phyloP scores from a whole-genome alignment of 2,113 vertebrate species.

The Epinephelus fuscoguttatus region DNA sequence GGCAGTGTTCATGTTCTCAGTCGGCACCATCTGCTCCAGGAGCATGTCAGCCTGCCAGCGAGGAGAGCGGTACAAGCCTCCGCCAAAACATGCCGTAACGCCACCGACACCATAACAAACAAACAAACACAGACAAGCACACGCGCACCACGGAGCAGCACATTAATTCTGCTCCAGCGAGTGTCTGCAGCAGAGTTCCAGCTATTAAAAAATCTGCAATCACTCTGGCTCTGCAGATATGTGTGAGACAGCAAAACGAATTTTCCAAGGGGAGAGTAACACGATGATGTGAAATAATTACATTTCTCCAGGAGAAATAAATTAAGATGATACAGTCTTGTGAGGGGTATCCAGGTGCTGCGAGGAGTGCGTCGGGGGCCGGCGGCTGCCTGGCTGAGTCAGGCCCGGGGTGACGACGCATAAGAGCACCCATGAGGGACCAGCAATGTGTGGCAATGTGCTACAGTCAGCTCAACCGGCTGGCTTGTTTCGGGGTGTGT shows the following conservation, averaged over 20 bases:
- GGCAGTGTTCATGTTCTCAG: constrained; percentile 66
- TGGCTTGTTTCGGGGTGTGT: constrained; percentile 22
- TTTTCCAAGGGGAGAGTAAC: constrained; percentile 42
- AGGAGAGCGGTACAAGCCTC: constrained; percentile 36
- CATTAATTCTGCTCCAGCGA: constrained; percentile 55
- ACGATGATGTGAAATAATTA: constrained; percentile 56
- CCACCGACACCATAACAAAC: constrained; percentile 33
- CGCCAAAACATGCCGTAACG: constrained; percentile 58
- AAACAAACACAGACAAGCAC: constrained; percentile 26
- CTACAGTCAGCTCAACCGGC: constrained; percentile 60
- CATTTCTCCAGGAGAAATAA: constrained; percentile 46
- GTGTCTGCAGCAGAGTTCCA: constrained; percentile 44
- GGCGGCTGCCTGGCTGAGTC: constrained; percentile 56
- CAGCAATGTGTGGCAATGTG: constrained; percentile 40
- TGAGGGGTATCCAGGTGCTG: constrained; percentile 54
- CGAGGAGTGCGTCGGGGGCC: neutral
- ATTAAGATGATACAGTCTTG: constrained; percentile 28
- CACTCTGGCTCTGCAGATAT: constrained; percentile 51
- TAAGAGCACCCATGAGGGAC: constrained; percentile 33
- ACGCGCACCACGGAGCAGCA: constrained; percentile 2
- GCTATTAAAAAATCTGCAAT: constrained; percentile 53
- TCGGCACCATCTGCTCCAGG: constrained; percentile 76
- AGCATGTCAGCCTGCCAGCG: constrained; percentile 65
- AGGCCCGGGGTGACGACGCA: constrained; percentile 51
- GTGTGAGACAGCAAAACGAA: constrained; percentile 47